Base-by-base conservation (phyloP, 2,797 vertebrate species). In the Malacoctenus gilli region DNA sequence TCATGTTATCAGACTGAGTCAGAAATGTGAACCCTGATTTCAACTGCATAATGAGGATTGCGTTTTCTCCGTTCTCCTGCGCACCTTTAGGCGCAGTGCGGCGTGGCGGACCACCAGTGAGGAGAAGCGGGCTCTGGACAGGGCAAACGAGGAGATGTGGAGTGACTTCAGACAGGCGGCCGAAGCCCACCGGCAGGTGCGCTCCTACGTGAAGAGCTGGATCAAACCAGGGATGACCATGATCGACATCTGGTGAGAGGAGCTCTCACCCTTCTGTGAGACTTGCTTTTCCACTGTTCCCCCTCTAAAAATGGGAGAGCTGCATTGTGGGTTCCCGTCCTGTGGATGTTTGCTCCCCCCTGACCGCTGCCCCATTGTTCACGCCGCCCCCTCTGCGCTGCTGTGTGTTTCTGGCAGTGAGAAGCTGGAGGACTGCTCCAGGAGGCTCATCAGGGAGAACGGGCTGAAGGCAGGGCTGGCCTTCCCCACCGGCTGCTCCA, bases 161-260 rank as follows among this genome's bases (percentile, higher is more conserved):
- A 95, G 90, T 50, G 97, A 99, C 80, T 99, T 99, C 86, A 92
- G 96, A 82, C 95, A 99, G 85, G 97, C 97, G 3, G 97, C 95
- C 1, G 96, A 98, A 89, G 97, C 96, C 22, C 97, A 99, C 79
- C 92, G 97, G 72, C 97, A 99, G 91, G 97, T 99, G 80, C 94
- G 97, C 68, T 91, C 93, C 64, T 98, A 98, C 0, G 95, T 99
- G 61, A 94, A 86, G 92, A 98, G 94, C 89, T 99, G 95, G 95
- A 95, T 99, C 88, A 93, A 96, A 87, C 97, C 97, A 4, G 97
- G 97, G 71, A 93, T 98, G 94, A 92, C 94, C 42, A 99, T 99
- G 97, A 98, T 98, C 72, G 97, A 99, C 87, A 99, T 99, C 83
- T 99, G 97, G 97, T 99, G 87, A 95, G 92, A 63, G 19, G 34